phyloP scores from a whole-genome alignment of 2,888 invertebrate species.

The Rhagium mordax region DNA sequence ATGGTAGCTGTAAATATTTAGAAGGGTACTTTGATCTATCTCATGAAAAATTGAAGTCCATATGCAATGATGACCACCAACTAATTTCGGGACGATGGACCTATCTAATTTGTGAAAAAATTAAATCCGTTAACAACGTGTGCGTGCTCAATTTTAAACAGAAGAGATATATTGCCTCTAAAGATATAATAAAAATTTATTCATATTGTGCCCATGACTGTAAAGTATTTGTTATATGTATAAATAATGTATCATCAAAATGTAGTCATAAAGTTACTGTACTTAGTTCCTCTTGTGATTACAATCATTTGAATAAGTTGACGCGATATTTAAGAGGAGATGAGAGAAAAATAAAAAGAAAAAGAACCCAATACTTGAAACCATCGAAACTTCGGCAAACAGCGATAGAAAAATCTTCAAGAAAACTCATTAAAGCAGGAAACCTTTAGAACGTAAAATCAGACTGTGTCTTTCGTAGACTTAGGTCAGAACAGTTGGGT shows the following conservation, averaged over 20 bases:
- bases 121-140: slow-evolving; percentile 23
- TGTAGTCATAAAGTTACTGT: slow-evolving; percentile 1
- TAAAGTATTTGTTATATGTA: slow-evolving; percentile 16
- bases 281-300: slow-evolving; percentile 19
- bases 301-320: slow-evolving; percentile 20
- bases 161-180: slow-evolving; percentile 14
- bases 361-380: slow-evolving; percentile 6
- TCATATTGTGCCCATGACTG: slow-evolving; percentile 26
- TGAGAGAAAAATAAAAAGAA: slow-evolving; percentile 23
- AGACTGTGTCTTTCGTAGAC: slow-evolving; percentile 22
- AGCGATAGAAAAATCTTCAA: neutral
- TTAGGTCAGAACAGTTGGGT: slow-evolving; percentile 21
- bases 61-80: neutral
- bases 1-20: slow-evolving; percentile 15
- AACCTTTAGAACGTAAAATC: slow-evolving; percentile 22
- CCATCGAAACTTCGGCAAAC: neutral
- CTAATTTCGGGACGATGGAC: slow-evolving; percentile 7
- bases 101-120: slow-evolving; percentile 21
- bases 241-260: neutral
- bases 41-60: slow-evolving; percentile 11
- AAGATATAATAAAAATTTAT: slow-evolving; percentile 21
- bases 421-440: slow-evolving; percentile 20
- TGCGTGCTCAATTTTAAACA: slow-evolving; percentile 26
- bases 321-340: slow-evolving; percentile 21
- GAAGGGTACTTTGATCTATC: slow-evolving; percentile 13